Evolutionary conservation across 2,797 vertebrate genomes (phyloP).

Genomic region (Emydoidea blandingii): DNA sequence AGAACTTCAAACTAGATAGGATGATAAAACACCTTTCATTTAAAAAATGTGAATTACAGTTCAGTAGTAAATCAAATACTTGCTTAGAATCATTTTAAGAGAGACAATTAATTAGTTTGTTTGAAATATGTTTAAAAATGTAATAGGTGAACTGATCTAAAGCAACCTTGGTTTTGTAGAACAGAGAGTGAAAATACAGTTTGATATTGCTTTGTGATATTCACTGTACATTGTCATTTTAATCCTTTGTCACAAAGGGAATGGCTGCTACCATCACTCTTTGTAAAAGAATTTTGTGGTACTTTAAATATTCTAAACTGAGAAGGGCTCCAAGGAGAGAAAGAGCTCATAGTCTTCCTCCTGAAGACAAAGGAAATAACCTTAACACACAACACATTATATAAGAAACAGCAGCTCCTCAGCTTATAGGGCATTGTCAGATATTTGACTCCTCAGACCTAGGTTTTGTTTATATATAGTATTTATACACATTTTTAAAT

Average conservation of each 20-base stretch:
- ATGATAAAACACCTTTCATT: constrained; percentile 6
- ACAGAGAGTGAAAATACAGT: background rate
- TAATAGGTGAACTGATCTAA: background rate
- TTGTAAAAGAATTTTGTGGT: constrained; percentile 3
- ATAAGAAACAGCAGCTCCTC: background rate
- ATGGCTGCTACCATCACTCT: background rate
- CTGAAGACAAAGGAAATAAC: background rate
- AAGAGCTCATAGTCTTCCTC: background rate
- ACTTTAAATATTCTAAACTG: background rate
- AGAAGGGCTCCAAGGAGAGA: background rate
- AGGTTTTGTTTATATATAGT: background rate
- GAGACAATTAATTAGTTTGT: constrained; percentile 8
- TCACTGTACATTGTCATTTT: constrained; percentile 9
- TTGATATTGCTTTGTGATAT: background rate
- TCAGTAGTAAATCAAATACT: constrained; percentile 43
- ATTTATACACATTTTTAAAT: background rate
- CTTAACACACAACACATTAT: background rate
- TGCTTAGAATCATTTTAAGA: constrained; percentile 26
- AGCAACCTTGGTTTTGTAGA: constrained; percentile 18
- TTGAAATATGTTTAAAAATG: constrained; percentile 15
- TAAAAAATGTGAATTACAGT: background rate
- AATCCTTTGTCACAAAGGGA: background rate
- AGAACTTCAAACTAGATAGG: constrained; percentile 3
- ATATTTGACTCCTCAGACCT: background rate
- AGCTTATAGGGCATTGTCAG: background rate